phyloP scores from a whole-genome alignment of 2,113 vertebrate genomes.

The Heliornis fulica region DNA sequence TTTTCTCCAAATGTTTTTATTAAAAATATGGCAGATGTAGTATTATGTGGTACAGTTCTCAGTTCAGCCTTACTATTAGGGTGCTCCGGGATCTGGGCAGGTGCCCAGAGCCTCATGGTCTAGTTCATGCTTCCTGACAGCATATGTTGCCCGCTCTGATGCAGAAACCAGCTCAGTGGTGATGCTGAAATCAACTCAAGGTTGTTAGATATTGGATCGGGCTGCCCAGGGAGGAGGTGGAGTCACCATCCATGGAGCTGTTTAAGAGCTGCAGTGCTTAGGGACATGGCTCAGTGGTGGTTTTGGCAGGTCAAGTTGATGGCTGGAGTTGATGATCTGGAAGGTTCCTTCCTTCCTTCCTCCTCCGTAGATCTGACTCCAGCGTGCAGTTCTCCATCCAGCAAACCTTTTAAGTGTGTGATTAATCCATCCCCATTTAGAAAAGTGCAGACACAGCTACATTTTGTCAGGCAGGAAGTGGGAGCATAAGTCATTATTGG shows the following conservation, averaged over 20 bases:
- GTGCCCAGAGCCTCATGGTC: background rate
- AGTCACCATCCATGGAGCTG: too few relatives aligned
- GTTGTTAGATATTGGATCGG: too few relatives aligned
- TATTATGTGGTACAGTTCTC: background rate
- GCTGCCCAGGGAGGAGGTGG: too few relatives aligned
- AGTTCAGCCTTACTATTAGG: background rate
- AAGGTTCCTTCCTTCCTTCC: too few relatives aligned
- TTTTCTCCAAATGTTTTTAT: background rate
- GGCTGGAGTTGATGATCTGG: too few relatives aligned
- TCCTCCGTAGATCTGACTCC: constrained; percentile 11
- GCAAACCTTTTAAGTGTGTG: constrained; percentile 11
- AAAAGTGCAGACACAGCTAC: background rate
- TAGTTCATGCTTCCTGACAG: background rate
- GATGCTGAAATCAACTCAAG: too few relatives aligned
- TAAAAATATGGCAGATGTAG: background rate
- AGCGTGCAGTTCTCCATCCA: background rate
- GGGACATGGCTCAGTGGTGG: too few relatives aligned
- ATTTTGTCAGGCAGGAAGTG: background rate
- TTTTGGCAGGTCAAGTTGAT: too few relatives aligned
- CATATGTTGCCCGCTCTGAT: background rate
- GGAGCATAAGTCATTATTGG: background rate
- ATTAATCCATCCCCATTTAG: constrained; percentile 16
- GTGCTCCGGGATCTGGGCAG: background rate
- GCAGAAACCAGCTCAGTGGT: background rate
- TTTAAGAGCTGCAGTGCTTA: too few relatives aligned